Evolutionary conservation across 2,888 invertebrate genomes (phyloP).

Genomic region (Mimachlamys varia): DNA sequence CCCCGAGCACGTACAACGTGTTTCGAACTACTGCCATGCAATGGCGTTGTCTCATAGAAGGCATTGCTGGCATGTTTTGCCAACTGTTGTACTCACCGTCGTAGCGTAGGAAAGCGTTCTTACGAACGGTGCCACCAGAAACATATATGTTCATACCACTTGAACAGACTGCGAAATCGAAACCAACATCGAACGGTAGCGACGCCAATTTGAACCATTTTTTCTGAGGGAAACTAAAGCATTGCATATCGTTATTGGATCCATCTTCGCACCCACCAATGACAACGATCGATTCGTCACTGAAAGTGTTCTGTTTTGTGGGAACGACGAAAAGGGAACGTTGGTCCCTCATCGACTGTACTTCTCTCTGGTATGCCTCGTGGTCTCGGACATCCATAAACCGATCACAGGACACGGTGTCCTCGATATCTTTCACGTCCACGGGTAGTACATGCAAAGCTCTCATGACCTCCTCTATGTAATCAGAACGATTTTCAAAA

Average conservation of each 20-base stretch:
- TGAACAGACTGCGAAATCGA: slow-evolving; percentile 59
- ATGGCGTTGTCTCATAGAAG: slow-evolving; percentile 56
- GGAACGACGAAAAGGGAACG: neutral
- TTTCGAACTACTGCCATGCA: slow-evolving; percentile 56
- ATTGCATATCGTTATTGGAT: slow-evolving; percentile 56
- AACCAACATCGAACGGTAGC: slow-evolving; percentile 58
- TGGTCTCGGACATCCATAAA: neutral
- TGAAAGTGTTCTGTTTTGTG: slow-evolving; percentile 38
- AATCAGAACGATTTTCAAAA: slow-evolving; percentile 42
- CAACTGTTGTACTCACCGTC: slow-evolving; percentile 58
- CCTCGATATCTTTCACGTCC: slow-evolving; percentile 7
- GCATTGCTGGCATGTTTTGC: slow-evolving; percentile 55
- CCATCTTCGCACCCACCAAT: slow-evolving; percentile 58
- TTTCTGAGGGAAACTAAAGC: slow-evolving; percentile 59
- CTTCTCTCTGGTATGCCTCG: neutral
- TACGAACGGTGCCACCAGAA: slow-evolving; percentile 56
- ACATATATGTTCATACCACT: slow-evolving; percentile 56
- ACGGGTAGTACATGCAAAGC: slow-evolving; percentile 7
- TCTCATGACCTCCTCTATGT: slow-evolving; percentile 7
- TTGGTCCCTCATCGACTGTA: neutral
- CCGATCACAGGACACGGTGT: neutral
- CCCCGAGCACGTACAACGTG: slow-evolving; percentile 60
- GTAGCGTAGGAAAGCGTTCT: slow-evolving; percentile 46
- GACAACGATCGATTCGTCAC: slow-evolving; percentile 59
- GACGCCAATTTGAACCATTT: slow-evolving; percentile 60